phyloP scores from a whole-genome alignment of 2,113 vertebrate genomes.

The Anas platyrhynchos region DNA sequence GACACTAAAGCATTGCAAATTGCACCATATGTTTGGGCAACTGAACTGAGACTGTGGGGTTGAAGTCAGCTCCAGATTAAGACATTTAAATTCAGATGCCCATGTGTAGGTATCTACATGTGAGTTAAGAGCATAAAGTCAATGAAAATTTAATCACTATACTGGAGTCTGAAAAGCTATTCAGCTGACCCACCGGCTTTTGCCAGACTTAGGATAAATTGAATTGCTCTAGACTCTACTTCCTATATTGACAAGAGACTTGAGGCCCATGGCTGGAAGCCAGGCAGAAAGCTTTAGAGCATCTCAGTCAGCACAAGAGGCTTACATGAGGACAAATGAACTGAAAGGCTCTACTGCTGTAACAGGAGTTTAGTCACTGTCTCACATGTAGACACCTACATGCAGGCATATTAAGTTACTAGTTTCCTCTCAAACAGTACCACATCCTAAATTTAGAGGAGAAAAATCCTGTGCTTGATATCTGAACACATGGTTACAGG shows the following conservation, averaged over 20 bases:
- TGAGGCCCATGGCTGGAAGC: background rate
- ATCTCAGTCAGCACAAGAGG: background rate
- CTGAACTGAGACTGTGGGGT: background rate
- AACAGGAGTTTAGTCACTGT: background rate
- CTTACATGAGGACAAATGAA: background rate
- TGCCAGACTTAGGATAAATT: constrained; percentile 19
- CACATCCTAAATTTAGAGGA: background rate
- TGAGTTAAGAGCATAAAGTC: constrained; percentile 2
- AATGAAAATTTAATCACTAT: constrained; percentile 57
- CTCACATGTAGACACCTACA: background rate
- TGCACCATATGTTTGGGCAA: constrained; percentile 28
- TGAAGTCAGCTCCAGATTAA: constrained; percentile 32
- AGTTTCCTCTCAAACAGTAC: background rate
- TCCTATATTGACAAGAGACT: background rate
- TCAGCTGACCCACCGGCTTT: background rate
- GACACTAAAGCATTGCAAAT: background rate
- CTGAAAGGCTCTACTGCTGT: background rate
- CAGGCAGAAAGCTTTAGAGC: background rate
- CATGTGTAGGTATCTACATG: background rate
- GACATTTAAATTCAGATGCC: constrained; percentile 27
- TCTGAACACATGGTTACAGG: background rate
- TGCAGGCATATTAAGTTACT: background rate
- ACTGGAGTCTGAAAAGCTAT: background rate
- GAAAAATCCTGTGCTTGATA: background rate
- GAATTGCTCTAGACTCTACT: constrained; percentile 26